Conservation (phyloP, 2,113 vertebrate genomes). For the Pimephales promelas region DNA sequence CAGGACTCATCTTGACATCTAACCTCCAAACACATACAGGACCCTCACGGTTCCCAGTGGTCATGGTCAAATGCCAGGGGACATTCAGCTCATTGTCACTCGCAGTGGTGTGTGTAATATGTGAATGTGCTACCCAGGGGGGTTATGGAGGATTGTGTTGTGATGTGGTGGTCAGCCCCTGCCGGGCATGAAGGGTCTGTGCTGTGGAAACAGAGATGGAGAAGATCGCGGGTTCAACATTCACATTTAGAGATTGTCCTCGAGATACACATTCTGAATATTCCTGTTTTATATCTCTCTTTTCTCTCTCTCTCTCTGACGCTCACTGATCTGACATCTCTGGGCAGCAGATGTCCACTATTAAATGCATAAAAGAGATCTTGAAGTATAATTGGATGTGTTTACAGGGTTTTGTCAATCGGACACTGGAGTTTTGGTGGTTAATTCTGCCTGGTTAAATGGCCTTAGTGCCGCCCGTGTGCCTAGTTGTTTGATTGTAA, state of each 20-base stretch:
- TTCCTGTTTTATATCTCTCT: neutral
- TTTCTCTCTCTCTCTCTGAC: neutral
- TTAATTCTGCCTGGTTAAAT: conserved; percentile 34
- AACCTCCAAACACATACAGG: neutral
- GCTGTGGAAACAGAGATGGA: conserved; percentile 26
- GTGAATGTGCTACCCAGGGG: conserved; percentile 37
- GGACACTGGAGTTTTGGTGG: neutral
- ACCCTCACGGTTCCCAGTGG: neutral
- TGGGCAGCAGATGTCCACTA: neutral
- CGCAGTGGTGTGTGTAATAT: conserved; percentile 28
- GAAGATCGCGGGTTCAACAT: conserved; percentile 48
- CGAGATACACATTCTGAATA: conserved; percentile 12
- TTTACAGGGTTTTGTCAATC: conserved; percentile 33
- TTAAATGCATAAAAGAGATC: conserved; percentile 48
- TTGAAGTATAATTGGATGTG: conserved; percentile 44
- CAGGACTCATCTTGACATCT: conserved; percentile 11
- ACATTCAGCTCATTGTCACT: conserved; percentile 50
- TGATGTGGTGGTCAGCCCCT: conserved; percentile 37
- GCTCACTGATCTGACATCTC: conserved; percentile 32
- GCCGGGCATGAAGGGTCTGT: conserved; percentile 19
- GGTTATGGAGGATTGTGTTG: conserved; percentile 23
- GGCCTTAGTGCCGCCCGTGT: neutral
- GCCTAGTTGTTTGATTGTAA: conserved; percentile 23
- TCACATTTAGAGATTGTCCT: conserved; percentile 40
- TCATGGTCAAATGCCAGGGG: conserved; percentile 37